A percentile compares a stretch with the other conserved stretches of the same genome.
phyloP scores from a whole-genome alignment of 2,113 vertebrate species.

The Hirundichthys speculiger region DNA sequence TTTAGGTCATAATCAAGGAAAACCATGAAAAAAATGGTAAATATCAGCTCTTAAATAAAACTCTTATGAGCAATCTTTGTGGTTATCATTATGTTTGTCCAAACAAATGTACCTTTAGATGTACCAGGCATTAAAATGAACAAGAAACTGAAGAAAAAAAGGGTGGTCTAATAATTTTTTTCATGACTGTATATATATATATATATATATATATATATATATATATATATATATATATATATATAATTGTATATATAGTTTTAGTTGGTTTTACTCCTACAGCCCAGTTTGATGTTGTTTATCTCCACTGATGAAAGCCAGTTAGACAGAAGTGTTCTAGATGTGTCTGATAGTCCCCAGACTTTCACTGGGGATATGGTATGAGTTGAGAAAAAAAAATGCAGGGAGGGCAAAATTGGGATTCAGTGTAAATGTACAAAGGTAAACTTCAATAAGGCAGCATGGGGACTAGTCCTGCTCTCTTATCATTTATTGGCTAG shows the following conservation, averaged over 20 bases:
- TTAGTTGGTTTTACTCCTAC: constrained; percentile 13
- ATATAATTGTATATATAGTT: background rate
- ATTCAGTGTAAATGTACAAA: constrained; percentile 69
- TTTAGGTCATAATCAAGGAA: no score
- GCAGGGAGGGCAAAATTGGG: constrained; percentile 58
- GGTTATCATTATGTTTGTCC: no score
- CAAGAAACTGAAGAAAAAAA: no score
- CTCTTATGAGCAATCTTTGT: no score
- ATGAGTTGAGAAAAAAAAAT: constrained; percentile 47
- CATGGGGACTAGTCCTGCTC: constrained; percentile 60
- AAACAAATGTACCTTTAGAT: no score
- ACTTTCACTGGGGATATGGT: constrained; percentile 35
- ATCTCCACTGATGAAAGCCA: constrained; percentile 57
- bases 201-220: no score
- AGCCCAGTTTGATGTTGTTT: constrained; percentile 51
- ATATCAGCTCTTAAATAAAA: no score
- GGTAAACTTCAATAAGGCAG: constrained; percentile 77
- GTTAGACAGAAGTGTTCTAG: constrained; percentile 48
- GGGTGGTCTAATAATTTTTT: no score
- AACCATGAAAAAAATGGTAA: no score
- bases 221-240: no score
- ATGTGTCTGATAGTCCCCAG: constrained; percentile 50
- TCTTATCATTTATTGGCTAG: constrained; percentile 79
- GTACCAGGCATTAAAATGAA: no score
- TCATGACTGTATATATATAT: no score